A percentile compares a stretch with the other conserved stretches of the same genome.
Conservation (phyloP, 2,113 vertebrate species). For the Perca schrenkii region DNA sequence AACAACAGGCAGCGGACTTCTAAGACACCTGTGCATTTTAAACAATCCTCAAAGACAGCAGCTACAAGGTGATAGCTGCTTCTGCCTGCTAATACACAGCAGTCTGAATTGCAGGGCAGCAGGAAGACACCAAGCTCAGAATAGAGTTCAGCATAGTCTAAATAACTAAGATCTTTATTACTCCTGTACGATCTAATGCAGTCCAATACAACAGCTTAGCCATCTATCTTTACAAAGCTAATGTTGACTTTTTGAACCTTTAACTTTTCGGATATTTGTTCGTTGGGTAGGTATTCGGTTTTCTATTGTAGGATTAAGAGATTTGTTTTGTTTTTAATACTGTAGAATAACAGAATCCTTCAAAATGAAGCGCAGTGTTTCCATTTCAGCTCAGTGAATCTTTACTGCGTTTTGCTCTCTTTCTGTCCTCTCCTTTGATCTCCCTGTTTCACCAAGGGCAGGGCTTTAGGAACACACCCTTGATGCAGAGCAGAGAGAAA, state of each 20-base stretch:
- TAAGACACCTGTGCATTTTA: slow-evolving; percentile 35
- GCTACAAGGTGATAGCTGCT: neutral
- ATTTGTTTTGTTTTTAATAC: too few relatives aligned
- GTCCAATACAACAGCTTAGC: neutral
- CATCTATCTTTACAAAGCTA: neutral
- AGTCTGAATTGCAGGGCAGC: neutral
- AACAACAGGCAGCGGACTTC: slow-evolving; percentile 22
- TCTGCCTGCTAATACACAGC: neutral
- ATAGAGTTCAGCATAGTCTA: neutral
- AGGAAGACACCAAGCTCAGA: neutral
- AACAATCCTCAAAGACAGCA: slow-evolving; percentile 34
- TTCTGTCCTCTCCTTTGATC: too few relatives aligned
- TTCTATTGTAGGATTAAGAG: too few relatives aligned
- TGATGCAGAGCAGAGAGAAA: too few relatives aligned
- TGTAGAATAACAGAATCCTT: too few relatives aligned
- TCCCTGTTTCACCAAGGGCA: too few relatives aligned
- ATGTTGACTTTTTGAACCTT: neutral
- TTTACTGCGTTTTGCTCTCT: too few relatives aligned
- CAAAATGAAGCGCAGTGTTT: too few relatives aligned
- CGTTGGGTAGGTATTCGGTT: too few relatives aligned
- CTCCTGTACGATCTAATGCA: neutral
- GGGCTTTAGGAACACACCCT: too few relatives aligned
- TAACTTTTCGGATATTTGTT: too few relatives aligned
- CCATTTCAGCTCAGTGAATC: too few relatives aligned
- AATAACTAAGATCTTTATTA: neutral